Evolutionary conservation across 2,797 vertebrate genomes (phyloP).

Genomic region (Sphenopsis melanotis): DNA sequence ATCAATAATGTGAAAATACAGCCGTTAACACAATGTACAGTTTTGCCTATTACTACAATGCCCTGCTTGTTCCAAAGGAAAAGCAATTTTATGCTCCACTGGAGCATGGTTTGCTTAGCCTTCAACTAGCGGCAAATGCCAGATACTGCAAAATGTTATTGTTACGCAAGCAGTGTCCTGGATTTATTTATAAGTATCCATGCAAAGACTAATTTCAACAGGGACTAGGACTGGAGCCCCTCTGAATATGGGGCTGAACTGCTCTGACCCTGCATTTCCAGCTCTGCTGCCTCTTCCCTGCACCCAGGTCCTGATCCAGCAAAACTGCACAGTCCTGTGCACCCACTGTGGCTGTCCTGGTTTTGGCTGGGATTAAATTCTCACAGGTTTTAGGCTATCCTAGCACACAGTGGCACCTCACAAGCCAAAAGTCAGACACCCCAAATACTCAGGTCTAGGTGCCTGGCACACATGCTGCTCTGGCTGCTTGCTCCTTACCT

Average conservation of each 20-base stretch:
- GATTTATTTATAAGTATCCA: slow-evolving; percentile 36
- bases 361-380: not conserved
- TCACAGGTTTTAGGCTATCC: not conserved
- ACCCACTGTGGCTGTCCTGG: not conserved
- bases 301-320: not conserved
- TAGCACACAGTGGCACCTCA: not conserved
- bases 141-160: slow-evolving; percentile 52
- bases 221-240: not conserved
- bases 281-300: not conserved
- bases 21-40: slow-evolving; percentile 60
- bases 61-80: slow-evolving; percentile 51
- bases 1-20: slow-evolving; percentile 56
- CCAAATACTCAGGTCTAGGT: no score
- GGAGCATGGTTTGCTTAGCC: slow-evolving; percentile 56
- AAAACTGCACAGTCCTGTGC: rapidly evolving
- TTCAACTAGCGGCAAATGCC: slow-evolving; percentile 62
- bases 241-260: not conserved
- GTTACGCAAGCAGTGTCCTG: slow-evolving; percentile 35
- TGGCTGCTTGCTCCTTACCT: not conserved
- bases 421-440: not conserved
- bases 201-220: slow-evolving; percentile 51
- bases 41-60: slow-evolving; percentile 62
- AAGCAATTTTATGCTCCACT: slow-evolving; percentile 67
- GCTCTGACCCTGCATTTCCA: slow-evolving; percentile 16
- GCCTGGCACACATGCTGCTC: not conserved